Evolutionary conservation across 2,113 vertebrate genomes (phyloP).

Genomic region (Anas platyrhynchos): DNA sequence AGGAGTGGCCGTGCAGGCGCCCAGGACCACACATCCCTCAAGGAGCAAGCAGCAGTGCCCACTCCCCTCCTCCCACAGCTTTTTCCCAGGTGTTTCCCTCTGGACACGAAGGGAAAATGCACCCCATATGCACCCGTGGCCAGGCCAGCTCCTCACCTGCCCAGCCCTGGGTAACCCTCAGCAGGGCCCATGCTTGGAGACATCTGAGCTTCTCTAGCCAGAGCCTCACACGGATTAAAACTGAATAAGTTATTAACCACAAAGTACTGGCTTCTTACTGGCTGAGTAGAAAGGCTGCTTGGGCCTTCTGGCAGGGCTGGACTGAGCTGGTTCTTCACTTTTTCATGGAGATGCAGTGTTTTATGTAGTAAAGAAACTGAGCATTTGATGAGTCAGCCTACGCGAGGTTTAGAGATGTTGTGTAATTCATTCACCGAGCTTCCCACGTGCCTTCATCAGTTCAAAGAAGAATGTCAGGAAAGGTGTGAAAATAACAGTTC

Average conservation of each 20-base stretch:
- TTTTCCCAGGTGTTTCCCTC: not conserved
- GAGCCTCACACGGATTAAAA: not conserved
- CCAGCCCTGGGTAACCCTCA: fast-evolving
- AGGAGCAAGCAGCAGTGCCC: fast-evolving
- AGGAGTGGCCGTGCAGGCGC: fast-evolving
- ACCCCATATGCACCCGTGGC: not conserved
- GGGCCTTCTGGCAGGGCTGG: not conserved
- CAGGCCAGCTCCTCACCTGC: not conserved
- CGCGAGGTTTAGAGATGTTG: not conserved
- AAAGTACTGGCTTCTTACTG: not conserved
- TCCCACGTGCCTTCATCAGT: not conserved
- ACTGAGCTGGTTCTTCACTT: not conserved
- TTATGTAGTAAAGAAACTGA: not conserved
- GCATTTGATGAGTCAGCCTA: not conserved
- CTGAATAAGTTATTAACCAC: not conserved
- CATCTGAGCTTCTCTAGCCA: not conserved
- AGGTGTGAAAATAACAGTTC: not conserved
- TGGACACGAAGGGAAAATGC: not conserved
- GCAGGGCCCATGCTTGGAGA: not conserved
- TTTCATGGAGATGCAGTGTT: not conserved
- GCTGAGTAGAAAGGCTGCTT: not conserved
- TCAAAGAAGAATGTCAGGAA: constrained; percentile 4
- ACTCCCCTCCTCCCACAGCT: fast-evolving
- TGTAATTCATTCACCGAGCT: constrained; percentile 4
- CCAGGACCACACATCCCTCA: fast-evolving